Percentiles rank a stretch among this genome's conserved stretches.
Conservation (phyloP, 2,113 vertebrate genomes). For the Merops nubicus region DNA sequence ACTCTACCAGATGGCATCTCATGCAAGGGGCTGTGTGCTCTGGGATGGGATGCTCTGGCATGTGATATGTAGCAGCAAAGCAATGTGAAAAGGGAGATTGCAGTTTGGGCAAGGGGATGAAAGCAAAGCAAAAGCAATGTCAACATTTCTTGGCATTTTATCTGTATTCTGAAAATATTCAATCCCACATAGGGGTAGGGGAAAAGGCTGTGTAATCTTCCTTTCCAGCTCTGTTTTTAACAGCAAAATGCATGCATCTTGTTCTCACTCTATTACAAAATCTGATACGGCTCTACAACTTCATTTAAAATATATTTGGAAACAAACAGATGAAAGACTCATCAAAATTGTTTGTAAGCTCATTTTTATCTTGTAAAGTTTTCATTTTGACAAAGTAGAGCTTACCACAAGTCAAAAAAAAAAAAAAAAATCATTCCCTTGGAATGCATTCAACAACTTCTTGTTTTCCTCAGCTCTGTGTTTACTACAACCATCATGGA, state of each 20-base stretch:
- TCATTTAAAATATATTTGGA: slow-evolving; percentile 25
- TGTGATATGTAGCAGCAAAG: neutral
- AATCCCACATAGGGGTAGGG: neutral
- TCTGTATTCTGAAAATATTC: neutral
- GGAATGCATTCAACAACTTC: neutral
- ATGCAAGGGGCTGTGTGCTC: neutral
- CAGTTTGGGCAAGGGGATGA: neutral
- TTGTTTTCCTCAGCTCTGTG: neutral
- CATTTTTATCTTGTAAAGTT: neutral
- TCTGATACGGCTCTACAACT: neutral
- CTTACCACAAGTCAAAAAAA: neutral
- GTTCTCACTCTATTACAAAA: slow-evolving; percentile 16
- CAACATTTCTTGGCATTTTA: neutral
- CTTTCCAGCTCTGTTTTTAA: neutral
- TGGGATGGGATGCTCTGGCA: accelerated
- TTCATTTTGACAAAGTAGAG: neutral
- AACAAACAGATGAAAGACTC: neutral
- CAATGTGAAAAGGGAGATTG: neutral
- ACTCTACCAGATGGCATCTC: neutral
- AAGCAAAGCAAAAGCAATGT: neutral
- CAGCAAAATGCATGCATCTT: neutral
- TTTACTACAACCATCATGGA: neutral
- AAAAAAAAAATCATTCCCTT: neutral
- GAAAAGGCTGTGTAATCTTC: neutral
- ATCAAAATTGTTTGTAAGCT: neutral